Evolutionary conservation across 2,888 invertebrate species (phyloP).

Genomic region (Trichogramma dendrolimi): DNA sequence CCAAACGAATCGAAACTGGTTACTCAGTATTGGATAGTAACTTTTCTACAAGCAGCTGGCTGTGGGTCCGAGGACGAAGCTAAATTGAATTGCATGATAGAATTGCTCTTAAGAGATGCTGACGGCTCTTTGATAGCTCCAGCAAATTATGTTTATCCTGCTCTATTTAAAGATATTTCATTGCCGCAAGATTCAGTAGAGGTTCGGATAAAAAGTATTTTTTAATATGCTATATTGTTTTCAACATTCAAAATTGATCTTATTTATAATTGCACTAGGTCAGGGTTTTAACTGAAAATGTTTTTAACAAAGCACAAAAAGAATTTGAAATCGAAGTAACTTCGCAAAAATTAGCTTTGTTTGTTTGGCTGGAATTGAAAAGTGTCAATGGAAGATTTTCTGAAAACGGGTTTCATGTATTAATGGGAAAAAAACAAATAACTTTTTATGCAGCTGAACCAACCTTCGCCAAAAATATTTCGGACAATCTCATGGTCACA

Average conservation of each 20-base stretch:
- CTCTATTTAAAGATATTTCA: slow-evolving; percentile 56
- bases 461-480: slow-evolving; percentile 29
- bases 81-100: slow-evolving; percentile 51
- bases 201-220: slow-evolving; percentile 49
- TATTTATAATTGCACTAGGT: slow-evolving; percentile 36
- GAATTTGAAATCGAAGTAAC: slow-evolving; percentile 48
- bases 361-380: slow-evolving; percentile 66
- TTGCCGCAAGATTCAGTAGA: slow-evolving; percentile 57
- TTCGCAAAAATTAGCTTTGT: slow-evolving; percentile 60
- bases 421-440: slow-evolving; percentile 40
- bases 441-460: slow-evolving; percentile 38
- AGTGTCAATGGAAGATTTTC: slow-evolving; percentile 63
- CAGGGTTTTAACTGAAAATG: slow-evolving; percentile 27
- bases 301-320: slow-evolving; percentile 18
- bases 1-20: slow-evolving; percentile 41
- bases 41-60: slow-evolving; percentile 40
- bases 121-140: slow-evolving; percentile 55
- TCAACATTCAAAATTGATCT: slow-evolving; percentile 10
- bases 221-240: not conserved
- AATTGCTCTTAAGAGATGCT: slow-evolving; percentile 54
- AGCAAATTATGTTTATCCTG: slow-evolving; percentile 66
- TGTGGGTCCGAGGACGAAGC: slow-evolving; percentile 44
- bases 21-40: slow-evolving; percentile 40
- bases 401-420: slow-evolving; percentile 69
- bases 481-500: slow-evolving; percentile 33